phyloP scores from a whole-genome alignment of 2,113 vertebrate species.

The Thinocorus orbignyianus region DNA sequence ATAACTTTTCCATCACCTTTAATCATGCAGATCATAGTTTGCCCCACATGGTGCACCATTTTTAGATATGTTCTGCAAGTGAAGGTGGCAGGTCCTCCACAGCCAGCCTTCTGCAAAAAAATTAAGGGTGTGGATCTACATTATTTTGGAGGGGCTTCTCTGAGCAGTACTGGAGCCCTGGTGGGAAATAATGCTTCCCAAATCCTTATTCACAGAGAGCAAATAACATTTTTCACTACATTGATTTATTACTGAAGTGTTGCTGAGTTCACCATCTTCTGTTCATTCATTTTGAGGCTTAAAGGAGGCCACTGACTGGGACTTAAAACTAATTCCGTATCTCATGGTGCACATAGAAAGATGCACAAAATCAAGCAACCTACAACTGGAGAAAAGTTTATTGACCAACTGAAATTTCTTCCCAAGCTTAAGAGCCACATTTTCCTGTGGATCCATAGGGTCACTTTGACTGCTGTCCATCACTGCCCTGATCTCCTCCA shows the following conservation, averaged over 20 bases:
- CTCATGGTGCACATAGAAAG: neutral
- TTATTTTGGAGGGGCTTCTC: neutral
- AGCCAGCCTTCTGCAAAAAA: neutral
- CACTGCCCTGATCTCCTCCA: neutral
- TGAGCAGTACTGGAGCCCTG: neutral
- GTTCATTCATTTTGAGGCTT: neutral
- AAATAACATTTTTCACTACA: neutral
- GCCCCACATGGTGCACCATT: neutral
- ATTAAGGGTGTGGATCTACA: neutral
- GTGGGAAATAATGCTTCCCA: neutral
- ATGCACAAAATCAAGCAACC: neutral
- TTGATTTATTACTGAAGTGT: neutral
- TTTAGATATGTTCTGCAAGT: neutral
- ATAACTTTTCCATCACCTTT: accelerated
- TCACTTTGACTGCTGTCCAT: neutral
- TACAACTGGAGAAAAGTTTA: neutral
- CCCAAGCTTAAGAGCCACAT: neutral
- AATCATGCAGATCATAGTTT: accelerated
- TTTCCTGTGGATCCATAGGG: neutral
- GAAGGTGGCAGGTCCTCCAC: neutral
- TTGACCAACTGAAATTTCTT: neutral
- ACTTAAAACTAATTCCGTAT: neutral
- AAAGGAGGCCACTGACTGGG: neutral
- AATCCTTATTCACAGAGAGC: neutral
- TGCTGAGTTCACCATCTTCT: neutral